These are phyloP conservation scores for Kryptolebias ocellatus DNA, from an alignment of 2,797 vertebrate species.

Conservation along the genomic window DNA sequence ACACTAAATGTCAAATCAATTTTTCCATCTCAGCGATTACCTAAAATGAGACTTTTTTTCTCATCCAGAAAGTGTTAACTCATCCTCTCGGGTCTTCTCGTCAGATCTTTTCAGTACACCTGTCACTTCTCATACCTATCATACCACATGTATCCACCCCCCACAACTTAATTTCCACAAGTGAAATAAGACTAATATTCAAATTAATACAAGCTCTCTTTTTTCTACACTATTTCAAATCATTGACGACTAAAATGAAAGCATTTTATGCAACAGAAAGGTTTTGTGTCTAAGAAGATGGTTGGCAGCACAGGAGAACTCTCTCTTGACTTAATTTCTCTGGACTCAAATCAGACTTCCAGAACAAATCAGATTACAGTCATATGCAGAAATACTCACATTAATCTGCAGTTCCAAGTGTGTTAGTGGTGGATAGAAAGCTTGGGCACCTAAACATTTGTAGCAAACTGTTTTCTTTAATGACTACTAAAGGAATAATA, in stretches of 20 bases:
- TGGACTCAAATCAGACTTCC: too few species aligned
- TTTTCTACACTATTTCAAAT: too few species aligned
- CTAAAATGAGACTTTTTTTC: background rate
- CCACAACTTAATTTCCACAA: background rate
- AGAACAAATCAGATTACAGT: background rate
- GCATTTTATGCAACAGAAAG: background rate
- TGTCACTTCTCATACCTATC: background rate
- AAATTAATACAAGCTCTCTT: too few species aligned
- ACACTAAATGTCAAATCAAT: constrained; percentile 3
- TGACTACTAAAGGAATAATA: background rate
- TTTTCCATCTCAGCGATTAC: constrained; percentile 12
- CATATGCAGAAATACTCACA: background rate
- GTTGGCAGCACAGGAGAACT: background rate
- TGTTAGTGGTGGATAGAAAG: background rate
- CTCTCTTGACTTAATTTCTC: background rate
- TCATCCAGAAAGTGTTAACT: background rate
- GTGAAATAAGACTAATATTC: background rate
- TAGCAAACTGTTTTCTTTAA: background rate
- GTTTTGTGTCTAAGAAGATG: background rate
- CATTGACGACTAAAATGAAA: too few species aligned
- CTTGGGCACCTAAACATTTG: background rate
- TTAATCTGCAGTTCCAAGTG: background rate
- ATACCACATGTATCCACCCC: too few species aligned
- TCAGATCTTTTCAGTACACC: background rate
- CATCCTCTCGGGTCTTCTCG: background rate